Evolutionary conservation across 2,113 vertebrate species (phyloP).

Genomic region (Podarcis raffonei): DNA sequence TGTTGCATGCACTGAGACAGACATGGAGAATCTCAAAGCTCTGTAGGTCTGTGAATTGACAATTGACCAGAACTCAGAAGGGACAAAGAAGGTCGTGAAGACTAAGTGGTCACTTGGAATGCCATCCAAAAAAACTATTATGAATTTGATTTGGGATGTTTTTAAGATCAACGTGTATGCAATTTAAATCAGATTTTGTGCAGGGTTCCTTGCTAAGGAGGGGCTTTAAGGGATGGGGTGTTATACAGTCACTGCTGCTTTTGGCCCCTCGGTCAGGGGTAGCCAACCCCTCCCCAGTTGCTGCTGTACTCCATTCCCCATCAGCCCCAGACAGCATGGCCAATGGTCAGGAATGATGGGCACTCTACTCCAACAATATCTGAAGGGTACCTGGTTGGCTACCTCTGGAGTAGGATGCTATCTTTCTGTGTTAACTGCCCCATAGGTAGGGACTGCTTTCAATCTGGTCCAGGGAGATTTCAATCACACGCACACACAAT

Average conservation of each 20-base stretch:
- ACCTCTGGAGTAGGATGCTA: rapidly evolving
- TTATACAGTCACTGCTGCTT: neutral
- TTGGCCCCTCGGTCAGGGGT: too few species aligned
- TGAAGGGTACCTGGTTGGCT: too few species aligned
- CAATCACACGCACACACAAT: slow-evolving; percentile 5
- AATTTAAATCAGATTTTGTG: neutral
- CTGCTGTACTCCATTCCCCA: too few species aligned
- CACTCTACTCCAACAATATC: too few species aligned
- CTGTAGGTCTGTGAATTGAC: neutral
- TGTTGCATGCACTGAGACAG: too few species aligned
- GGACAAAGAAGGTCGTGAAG: neutral
- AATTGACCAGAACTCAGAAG: neutral
- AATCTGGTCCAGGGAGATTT: slow-evolving; percentile 17
- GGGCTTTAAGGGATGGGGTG: neutral
- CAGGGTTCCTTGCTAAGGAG: slow-evolving; percentile 3
- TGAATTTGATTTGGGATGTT: too few species aligned
- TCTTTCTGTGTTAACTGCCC: neutral
- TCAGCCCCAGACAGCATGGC: too few species aligned
- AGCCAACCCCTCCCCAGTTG: too few species aligned
- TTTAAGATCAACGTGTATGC: neutral
- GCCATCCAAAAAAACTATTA: too few species aligned
- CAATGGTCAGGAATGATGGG: too few species aligned
- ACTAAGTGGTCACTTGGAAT: neutral
- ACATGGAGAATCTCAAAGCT: neutral
- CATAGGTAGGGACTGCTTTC: slow-evolving; percentile 26